Conservation (phyloP, 2,797 vertebrate species). For the Coluber constrictor region DNA sequence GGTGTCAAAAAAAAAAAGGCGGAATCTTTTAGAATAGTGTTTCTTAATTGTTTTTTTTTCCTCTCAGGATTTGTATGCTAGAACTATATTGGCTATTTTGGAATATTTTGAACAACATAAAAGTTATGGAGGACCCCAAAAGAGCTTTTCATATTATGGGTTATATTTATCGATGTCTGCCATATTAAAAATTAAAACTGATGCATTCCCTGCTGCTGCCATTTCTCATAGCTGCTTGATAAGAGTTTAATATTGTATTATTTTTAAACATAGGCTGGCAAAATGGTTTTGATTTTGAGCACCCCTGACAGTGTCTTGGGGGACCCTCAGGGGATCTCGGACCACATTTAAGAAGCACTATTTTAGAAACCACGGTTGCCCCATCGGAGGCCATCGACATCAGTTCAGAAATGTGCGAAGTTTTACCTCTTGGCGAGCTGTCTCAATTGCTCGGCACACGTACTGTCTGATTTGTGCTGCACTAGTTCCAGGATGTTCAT, state of each 20-base stretch:
- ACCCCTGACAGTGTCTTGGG: not conserved
- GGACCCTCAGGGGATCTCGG: not conserved
- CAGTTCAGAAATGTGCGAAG: not conserved
- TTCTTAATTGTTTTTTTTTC: not conserved
- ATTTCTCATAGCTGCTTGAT: not conserved
- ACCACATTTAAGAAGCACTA: not conserved
- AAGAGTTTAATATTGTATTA: not conserved
- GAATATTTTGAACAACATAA: not conserved
- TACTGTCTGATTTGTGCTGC: constrained; percentile 87
- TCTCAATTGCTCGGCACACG: constrained; percentile 88
- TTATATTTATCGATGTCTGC: not conserved
- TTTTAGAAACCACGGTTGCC: not conserved
- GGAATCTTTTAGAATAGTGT: not conserved
- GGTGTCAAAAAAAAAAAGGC: not conserved
- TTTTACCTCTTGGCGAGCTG: constrained; percentile 84
- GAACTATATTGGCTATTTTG: not conserved
- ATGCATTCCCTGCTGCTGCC: not conserved
- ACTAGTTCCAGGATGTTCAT: constrained; percentile 96
- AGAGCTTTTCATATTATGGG: not conserved
- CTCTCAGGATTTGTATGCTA: not conserved
- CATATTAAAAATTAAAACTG: not conserved
- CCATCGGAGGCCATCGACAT: not conserved
- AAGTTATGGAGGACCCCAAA: not conserved
- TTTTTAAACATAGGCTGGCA: not conserved
- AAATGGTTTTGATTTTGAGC: not conserved